Evolutionary conservation across 1,140 invertebrate species (phyloP).

Genomic region (Drosophila bipectinata): DNA sequence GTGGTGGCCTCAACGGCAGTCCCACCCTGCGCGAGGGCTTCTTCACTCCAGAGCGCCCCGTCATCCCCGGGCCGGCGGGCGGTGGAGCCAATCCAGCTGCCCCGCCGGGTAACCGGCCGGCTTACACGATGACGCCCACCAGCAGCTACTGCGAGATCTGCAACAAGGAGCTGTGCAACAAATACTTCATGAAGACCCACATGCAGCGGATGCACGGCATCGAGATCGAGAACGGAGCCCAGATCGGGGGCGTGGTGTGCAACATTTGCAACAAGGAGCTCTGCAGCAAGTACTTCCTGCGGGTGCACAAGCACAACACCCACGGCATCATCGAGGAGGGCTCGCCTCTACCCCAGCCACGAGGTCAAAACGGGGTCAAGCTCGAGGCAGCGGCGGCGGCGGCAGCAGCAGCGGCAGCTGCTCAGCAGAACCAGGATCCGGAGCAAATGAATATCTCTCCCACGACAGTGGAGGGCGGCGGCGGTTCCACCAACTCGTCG

Average conservation of each 20-base stretch:
- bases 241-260: slow-evolving; percentile 96
- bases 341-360: slow-evolving; percentile 85
- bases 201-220: slow-evolving; percentile 99
- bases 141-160: slow-evolving; percentile 99
- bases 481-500: slow-evolving; percentile 72
- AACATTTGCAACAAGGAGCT: slow-evolving; percentile 99
- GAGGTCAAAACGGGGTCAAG: slow-evolving; percentile 85
- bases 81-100: neutral
- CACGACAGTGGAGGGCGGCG: slow-evolving; percentile 50
- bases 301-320: slow-evolving; percentile 98
- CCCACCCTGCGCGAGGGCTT: slow-evolving; percentile 76
- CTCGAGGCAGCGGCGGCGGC: slow-evolving; percentile 69
- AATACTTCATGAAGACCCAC: slow-evolving; percentile 99
- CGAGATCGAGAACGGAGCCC: slow-evolving; percentile 95
- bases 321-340: slow-evolving; percentile 95
- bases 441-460: slow-evolving; percentile 62
- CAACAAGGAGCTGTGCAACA: slow-evolving; percentile 99
- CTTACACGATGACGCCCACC: slow-evolving; percentile 86
- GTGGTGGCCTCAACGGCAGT: slow-evolving; percentile 47
- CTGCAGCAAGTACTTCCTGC: slow-evolving; percentile 98
- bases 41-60: slow-evolving; percentile 75
- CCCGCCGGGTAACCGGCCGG: slow-evolving; percentile 63
- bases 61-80: slow-evolving; percentile 22
- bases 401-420: slow-evolving; percentile 47
- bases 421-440: slow-evolving; percentile 84